phyloP scores from a whole-genome alignment of 2,797 vertebrate genomes.

The Sebastes reedi region DNA sequence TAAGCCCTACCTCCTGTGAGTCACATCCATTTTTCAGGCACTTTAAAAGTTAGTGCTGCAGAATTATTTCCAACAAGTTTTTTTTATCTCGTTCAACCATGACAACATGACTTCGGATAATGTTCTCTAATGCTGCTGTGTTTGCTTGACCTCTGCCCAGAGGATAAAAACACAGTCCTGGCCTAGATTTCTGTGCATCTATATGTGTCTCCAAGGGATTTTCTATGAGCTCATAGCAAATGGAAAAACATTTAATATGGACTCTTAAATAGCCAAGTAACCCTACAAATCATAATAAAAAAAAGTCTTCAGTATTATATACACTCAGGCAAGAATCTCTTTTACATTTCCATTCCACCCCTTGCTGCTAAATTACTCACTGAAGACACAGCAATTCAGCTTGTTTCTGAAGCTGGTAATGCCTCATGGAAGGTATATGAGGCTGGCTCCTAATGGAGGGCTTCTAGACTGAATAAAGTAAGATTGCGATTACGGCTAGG shows the following conservation, averaged over 20 bases:
- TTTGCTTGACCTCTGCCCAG: background rate
- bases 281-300: background rate
- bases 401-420: slow-evolving; percentile 6
- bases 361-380: slow-evolving; percentile 15
- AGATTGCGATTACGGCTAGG: background rate
- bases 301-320: background rate
- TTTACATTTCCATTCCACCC: slow-evolving; percentile 8
- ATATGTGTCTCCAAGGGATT: background rate
- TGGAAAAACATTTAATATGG: background rate
- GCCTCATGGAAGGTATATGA: background rate
- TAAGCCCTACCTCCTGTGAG: slow-evolving; percentile 64
- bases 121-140: slow-evolving; percentile 3
- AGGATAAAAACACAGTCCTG: background rate
- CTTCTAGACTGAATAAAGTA: slow-evolving; percentile 9
- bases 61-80: slow-evolving; percentile 54
- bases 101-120: slow-evolving; percentile 41
- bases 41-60: slow-evolving; percentile 57
- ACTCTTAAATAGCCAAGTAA: background rate
- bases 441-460: background rate
- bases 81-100: slow-evolving; percentile 48
- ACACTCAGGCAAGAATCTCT: background rate
- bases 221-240: background rate
- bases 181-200: background rate
- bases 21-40: slow-evolving; percentile 72
- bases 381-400: background rate